Percentiles rank a stretch among this genome's conserved stretches.
phyloP scores from a whole-genome alignment of 2,888 invertebrate species.

The Magallana nippona region DNA sequence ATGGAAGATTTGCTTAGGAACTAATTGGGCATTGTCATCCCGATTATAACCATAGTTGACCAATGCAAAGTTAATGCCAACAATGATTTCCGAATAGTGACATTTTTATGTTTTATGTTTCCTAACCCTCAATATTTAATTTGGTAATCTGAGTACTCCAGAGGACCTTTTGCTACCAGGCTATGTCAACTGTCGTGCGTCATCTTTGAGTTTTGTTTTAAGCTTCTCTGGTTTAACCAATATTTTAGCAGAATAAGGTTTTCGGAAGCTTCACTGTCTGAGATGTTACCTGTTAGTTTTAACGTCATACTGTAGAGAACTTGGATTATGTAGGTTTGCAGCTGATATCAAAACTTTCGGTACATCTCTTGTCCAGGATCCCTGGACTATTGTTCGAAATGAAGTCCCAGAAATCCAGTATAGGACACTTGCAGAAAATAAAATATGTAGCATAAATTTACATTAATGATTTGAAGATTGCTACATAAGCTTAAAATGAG shows the following conservation, averaged over 20 bases:
- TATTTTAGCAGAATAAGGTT: background rate
- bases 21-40: too few relatives aligned
- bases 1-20: too few relatives aligned
- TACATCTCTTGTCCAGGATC: background rate
- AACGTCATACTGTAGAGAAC: slow-evolving; percentile 3
- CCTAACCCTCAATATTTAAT: too few relatives aligned
- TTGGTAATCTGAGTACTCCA: too few relatives aligned
- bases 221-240: too few relatives aligned
- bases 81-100: too few relatives aligned
- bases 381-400: background rate
- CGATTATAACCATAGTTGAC: too few relatives aligned
- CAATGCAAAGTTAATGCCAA: too few relatives aligned
- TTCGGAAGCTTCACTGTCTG: background rate
- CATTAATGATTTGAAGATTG: background rate
- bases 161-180: too few relatives aligned
- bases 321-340: background rate
- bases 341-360: background rate
- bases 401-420: background rate
- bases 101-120: too few relatives aligned
- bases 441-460: background rate
- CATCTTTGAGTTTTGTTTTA: too few relatives aligned
- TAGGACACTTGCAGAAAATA: background rate
- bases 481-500: background rate
- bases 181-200: too few relatives aligned
- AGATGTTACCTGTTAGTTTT: background rate